A percentile compares a stretch with the other conserved stretches of the same genome.
phyloP scores from a whole-genome alignment of 2,113 vertebrate genomes.

The Actenoides hombroni region DNA sequence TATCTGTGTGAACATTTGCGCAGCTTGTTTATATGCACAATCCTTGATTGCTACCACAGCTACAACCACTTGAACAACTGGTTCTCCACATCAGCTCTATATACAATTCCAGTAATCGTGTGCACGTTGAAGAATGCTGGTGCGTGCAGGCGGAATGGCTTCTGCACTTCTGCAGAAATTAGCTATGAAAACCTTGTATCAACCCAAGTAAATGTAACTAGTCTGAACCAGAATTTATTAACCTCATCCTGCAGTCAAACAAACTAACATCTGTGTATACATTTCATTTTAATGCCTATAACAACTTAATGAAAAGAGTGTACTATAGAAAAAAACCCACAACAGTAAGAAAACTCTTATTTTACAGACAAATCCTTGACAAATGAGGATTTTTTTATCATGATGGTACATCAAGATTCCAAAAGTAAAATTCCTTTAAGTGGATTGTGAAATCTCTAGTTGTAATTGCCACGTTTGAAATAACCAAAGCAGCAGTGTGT shows the following conservation, averaged over 20 bases:
- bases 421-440: neutral
- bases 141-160: neutral
- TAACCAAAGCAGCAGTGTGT: neutral
- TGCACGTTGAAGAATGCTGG: neutral
- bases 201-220: neutral
- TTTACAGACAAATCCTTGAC: neutral
- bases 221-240: neutral
- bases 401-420: neutral
- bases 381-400: neutral
- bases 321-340: neutral
- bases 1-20: neutral
- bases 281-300: neutral
- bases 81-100: neutral
- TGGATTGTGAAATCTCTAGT: neutral
- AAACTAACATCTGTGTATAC: neutral
- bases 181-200: neutral
- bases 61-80: conserved; percentile 42
- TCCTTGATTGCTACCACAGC: conserved; percentile 19
- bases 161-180: neutral
- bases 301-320: neutral
- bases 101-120: neutral
- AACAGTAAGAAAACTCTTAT: neutral
- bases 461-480: neutral
- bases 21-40: conserved; percentile 19
- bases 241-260: neutral